These are phyloP conservation scores for Apodemia duryi DNA, from an alignment of 2,888 invertebrate genomes.

Conservation along the genomic window DNA sequence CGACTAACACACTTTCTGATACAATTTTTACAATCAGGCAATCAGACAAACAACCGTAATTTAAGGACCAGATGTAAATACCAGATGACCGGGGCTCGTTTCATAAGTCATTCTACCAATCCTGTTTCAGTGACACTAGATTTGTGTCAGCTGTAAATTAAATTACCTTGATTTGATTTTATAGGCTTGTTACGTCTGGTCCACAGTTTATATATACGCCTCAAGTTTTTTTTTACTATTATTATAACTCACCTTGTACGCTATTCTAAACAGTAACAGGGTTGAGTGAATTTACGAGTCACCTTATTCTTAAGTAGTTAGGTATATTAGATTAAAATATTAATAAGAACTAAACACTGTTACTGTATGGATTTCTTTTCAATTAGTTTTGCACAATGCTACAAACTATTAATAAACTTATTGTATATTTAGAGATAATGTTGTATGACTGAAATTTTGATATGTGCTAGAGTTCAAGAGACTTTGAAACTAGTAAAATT, in stretches of 20 bases:
- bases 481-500: background rate
- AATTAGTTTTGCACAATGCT: slow-evolving; percentile 5
- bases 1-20: too few species aligned
- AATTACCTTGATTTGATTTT: too few species aligned
- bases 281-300: background rate
- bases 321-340: slow-evolving; percentile 1
- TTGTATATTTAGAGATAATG: slow-evolving; percentile 7
- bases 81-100: too few species aligned
- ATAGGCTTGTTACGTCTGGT: too few species aligned
- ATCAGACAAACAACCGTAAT: too few species aligned
- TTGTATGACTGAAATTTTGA: slow-evolving; percentile 5
- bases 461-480: background rate
- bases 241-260: background rate
- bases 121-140: too few species aligned
- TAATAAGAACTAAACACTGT: background rate
- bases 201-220: too few species aligned
- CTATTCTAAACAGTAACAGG: background rate
- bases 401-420: slow-evolving; percentile 5
- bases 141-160: too few species aligned
- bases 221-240: background rate
- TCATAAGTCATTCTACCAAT: too few species aligned
- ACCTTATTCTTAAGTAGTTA: slow-evolving; percentile 7
- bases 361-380: background rate
- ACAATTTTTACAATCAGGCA: too few species aligned
- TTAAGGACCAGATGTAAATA: too few species aligned